Conservation (phyloP, 2,888 invertebrate species). For the Ethmia dodecea region DNA sequence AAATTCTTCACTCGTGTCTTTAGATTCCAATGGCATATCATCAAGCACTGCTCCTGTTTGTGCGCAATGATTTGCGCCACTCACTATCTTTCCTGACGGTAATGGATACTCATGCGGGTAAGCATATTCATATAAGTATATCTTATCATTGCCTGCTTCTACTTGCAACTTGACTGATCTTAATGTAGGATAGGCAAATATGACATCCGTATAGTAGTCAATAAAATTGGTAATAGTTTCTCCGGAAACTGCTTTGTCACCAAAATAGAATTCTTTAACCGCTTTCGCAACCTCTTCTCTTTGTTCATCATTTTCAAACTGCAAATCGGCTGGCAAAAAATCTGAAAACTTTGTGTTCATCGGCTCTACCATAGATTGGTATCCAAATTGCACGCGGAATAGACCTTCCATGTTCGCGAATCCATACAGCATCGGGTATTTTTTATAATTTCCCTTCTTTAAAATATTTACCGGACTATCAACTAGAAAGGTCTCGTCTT, state of each 20-base stretch:
- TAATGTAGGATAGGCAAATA: slow-evolving; percentile 25
- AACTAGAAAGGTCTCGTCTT: slow-evolving; percentile 29
- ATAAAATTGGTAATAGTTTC: slow-evolving; percentile 28
- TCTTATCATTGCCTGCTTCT: slow-evolving; percentile 26
- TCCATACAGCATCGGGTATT: slow-evolving; percentile 39
- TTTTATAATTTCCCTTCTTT: slow-evolving; percentile 26
- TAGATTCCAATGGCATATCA: neutral
- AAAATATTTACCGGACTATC: slow-evolving; percentile 36
- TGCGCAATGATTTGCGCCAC: slow-evolving; percentile 31
- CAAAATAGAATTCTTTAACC: slow-evolving; percentile 38
- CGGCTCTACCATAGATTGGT: slow-evolving; percentile 29
- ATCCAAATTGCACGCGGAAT: slow-evolving; percentile 22
- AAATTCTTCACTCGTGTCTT: slow-evolving; percentile 9
- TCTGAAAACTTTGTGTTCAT: slow-evolving; percentile 48
- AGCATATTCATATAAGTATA: slow-evolving; percentile 35
- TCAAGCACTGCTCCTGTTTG: slow-evolving; percentile 29
- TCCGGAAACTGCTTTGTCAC: slow-evolving; percentile 22
- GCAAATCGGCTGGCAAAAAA: slow-evolving; percentile 41
- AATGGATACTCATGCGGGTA: slow-evolving; percentile 24
- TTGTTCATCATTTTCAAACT: slow-evolving; percentile 27
- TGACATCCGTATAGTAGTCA: slow-evolving; percentile 33
- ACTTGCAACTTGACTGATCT: slow-evolving; percentile 25
- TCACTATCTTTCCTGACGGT: slow-evolving; percentile 13
- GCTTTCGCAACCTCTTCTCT: slow-evolving; percentile 27
- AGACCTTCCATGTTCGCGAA: slow-evolving; percentile 47